Percentiles rank a stretch among this genome's conserved stretches.
Conservation (phyloP, 2,113 vertebrate species). For the Psophia crepitans region DNA sequence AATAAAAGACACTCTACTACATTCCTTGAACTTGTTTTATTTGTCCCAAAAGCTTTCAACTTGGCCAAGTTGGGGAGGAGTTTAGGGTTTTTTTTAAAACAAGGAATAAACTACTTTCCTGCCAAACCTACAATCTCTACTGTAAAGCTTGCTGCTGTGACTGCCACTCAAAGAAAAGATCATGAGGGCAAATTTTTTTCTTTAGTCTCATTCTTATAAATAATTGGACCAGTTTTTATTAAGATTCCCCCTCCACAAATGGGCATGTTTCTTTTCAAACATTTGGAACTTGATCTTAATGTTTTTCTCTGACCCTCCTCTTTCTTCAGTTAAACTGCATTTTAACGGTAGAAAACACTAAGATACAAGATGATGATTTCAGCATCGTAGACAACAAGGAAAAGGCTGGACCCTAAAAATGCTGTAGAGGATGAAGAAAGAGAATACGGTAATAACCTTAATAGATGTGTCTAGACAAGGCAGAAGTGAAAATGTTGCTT, state of each 20-base stretch:
- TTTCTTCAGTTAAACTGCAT: background rate
- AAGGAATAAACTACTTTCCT: constrained; percentile 13
- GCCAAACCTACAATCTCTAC: background rate
- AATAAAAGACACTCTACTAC: background rate
- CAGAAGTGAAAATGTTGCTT: background rate
- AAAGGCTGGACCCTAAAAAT: background rate
- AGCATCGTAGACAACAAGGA: background rate
- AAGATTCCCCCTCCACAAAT: background rate
- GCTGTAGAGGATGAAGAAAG: background rate
- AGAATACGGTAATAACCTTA: background rate
- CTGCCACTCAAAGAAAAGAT: background rate
- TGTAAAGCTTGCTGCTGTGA: background rate
- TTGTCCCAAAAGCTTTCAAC: constrained; percentile 6
- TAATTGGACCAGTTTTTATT: background rate
- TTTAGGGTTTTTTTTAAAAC: background rate
- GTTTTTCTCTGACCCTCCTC: rapidly evolving
- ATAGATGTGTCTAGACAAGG: background rate
- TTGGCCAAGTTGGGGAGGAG: background rate
- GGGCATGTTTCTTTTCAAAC: background rate
- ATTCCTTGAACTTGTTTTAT: background rate
- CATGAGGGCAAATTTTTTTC: background rate
- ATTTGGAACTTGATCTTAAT: background rate
- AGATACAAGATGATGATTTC: background rate
- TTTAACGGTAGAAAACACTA: background rate
- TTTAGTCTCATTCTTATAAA: background rate